Conservation (phyloP, 2,113 vertebrate species). For the Phylloscopus trochiloides region DNA sequence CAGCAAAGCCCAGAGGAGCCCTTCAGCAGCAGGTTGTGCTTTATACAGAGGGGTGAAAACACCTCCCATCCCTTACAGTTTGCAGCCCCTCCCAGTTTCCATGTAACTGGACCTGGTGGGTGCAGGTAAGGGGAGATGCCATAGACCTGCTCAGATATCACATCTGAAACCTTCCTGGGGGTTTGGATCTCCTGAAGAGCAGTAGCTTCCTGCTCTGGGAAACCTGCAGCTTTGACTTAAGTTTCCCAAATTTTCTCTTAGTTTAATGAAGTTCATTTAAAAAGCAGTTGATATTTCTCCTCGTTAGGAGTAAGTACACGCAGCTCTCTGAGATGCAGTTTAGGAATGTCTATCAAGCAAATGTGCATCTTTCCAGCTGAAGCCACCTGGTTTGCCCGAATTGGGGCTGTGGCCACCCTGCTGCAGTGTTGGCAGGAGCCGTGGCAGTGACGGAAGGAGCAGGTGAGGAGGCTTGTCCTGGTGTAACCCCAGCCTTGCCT, state of each 20-base stretch:
- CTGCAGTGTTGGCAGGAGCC: background rate
- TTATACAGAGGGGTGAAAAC: background rate
- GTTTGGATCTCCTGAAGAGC: background rate
- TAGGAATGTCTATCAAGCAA: background rate
- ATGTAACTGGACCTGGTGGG: background rate
- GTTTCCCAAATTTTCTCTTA: background rate
- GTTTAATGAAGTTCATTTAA: background rate
- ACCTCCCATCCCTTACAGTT: background rate
- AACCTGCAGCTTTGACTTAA: background rate
- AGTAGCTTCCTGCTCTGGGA: background rate
- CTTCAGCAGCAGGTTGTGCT: background rate
- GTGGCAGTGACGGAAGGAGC: background rate
- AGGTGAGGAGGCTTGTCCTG: background rate
- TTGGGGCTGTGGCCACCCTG: rapidly evolving
- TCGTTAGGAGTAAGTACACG: background rate
- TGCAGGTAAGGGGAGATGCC: background rate
- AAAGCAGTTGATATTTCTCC: background rate
- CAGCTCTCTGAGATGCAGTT: background rate
- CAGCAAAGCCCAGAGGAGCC: background rate
- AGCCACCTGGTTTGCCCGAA: background rate
- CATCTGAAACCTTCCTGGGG: background rate
- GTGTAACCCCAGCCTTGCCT: background rate
- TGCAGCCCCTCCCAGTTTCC: background rate
- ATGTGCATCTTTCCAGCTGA: background rate
- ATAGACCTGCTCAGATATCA: background rate